Conservation (phyloP, 1,140 invertebrate species). For the Penaeus japonicus region DNA sequence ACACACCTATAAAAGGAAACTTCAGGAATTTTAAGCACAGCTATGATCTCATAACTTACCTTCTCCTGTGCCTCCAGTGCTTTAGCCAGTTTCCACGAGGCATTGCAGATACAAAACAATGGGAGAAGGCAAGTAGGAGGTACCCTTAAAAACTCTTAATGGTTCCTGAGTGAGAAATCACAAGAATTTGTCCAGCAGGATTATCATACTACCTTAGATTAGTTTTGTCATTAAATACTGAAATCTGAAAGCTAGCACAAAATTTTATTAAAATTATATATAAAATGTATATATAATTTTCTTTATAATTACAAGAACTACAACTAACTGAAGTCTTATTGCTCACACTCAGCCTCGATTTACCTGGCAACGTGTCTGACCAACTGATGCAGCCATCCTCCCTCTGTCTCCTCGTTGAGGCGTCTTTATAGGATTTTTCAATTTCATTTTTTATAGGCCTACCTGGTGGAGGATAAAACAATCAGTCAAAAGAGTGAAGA, state of each 20-base stretch:
- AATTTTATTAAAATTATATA: too few species aligned
- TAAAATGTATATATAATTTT: not conserved
- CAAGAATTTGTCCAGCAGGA: too few species aligned
- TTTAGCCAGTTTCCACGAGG: slow-evolving; percentile 69
- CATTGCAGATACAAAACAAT: slow-evolving; percentile 68
- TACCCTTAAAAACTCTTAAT: slow-evolving; percentile 70
- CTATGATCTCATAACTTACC: slow-evolving; percentile 39
- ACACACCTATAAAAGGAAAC: not conserved
- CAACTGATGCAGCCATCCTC: slow-evolving; percentile 38
- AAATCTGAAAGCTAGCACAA: too few species aligned
- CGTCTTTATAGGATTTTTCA: slow-evolving; percentile 34
- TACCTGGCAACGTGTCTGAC: slow-evolving; percentile 36
- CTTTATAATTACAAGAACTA: not conserved
- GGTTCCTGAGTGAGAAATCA: slow-evolving; percentile 62
- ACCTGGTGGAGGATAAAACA: not conserved
- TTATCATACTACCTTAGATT: too few species aligned
- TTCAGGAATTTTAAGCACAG: too few species aligned
- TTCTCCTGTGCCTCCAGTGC: slow-evolving; percentile 69
- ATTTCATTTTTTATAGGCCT: not conserved
- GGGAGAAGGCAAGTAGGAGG: slow-evolving; percentile 68
- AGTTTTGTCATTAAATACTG: too few species aligned
- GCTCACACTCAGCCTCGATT: not conserved
- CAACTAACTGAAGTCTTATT: too few species aligned
- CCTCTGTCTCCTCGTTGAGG: slow-evolving; percentile 29
- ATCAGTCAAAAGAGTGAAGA: not conserved